Evolutionary conservation across 1,140 invertebrate genomes (phyloP), one percentile per base, ranked within the genome.

Genomic region (Atta cephalotes): DNA sequence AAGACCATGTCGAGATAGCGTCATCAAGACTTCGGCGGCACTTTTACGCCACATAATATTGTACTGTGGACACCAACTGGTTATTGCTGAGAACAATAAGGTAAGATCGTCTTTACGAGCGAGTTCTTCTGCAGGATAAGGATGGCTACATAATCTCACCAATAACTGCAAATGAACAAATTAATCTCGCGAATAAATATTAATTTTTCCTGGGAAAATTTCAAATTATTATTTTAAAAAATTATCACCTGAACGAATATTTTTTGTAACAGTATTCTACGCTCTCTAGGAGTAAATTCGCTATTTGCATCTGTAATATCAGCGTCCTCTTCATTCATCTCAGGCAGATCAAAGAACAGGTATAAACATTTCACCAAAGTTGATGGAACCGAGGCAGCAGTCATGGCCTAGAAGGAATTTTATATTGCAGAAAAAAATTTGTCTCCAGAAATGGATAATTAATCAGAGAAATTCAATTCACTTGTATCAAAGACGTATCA

Each of bases 291-390:
- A 88, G 98, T 98, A 95, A 99, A 99, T 94, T 99, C 98, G 94
- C 97, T 98, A 87, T 96, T 96, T 63, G 96, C 95, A 94, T 96
- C 96, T 91, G 98, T 97, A 74, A 96, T 95, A 93, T 98, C 96
- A 58, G 97, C 97, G 92, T 97, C 97, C 53, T 97, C 96, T 92
- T 98, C 97, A 77, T 98, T 98, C 95, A 98, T 97, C 95, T 97
- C 97, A 60, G 99, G 99, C 66, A 99, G 96, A 96, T 99, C 99
- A 95, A 99, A 99, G 95, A 99, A 99, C 85, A 99, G 95, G 95
- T 99, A 99, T 51, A 99, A 96, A 96, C 99, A 99, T 96, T 99
- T 99, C 6, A 99, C 99, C 92, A 99, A 96, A 49, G 99, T 99
- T 82, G 98, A 99, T 56, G 99, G 99, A 87, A 99, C 97, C 28